Evolutionary conservation across 1,140 invertebrate genomes (phyloP).

Genomic region (Drosophila mojavensis): DNA sequence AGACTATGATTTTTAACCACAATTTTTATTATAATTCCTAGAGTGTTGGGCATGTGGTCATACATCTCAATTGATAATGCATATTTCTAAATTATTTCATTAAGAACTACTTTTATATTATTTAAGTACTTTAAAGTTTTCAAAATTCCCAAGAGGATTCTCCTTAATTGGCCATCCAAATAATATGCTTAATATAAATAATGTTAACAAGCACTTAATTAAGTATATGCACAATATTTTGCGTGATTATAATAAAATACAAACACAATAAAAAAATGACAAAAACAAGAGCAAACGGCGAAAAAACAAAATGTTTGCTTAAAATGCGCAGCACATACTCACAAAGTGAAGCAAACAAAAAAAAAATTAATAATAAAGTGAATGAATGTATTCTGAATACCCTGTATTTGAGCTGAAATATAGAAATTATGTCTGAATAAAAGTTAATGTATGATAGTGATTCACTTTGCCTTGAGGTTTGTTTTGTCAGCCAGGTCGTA

Average conservation of each 20-base stretch:
- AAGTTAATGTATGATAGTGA: no score
- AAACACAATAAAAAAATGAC: conserved; percentile 43
- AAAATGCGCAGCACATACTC: conserved; percentile 66
- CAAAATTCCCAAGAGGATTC: not conserved
- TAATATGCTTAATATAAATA: conserved; percentile 66
- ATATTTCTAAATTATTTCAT: no score
- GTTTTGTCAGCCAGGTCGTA: no score
- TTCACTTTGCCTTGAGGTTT: no score
- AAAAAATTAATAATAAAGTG: not conserved
- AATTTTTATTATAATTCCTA: not conserved
- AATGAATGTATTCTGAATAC: not conserved
- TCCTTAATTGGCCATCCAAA: conserved; percentile 48
- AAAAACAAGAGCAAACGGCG: conserved; percentile 19
- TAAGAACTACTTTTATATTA: no score
- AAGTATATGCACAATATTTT: conserved; percentile 77
- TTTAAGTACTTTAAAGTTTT: not conserved
- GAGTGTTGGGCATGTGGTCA: not conserved
- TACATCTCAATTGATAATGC: no score
- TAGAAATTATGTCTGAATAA: no score
- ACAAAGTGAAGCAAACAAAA: conserved; percentile 23
- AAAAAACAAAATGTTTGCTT: conserved; percentile 42
- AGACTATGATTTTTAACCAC: no score
- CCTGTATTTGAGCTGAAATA: not conserved
- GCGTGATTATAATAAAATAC: conserved; percentile 78
- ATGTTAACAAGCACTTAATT: conserved; percentile 78